Percentiles rank a stretch among this genome's conserved stretches.
These are phyloP conservation scores for Spinibarbus caldwelli DNA, from an alignment of 2,797 vertebrate genomes.

Conservation along the genomic window DNA sequence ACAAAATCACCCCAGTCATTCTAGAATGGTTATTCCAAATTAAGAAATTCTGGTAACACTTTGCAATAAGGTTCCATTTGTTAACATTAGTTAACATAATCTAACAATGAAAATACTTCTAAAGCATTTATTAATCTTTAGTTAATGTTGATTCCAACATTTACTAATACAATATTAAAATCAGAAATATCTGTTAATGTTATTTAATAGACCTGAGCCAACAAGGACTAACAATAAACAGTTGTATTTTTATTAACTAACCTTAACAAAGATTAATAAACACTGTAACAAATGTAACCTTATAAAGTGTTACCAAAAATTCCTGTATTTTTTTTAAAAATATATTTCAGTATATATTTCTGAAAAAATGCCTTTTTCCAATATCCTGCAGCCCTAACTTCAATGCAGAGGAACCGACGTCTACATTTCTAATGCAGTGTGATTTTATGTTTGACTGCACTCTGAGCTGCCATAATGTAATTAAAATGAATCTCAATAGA, in stretches of 20 bases:
- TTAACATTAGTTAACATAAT: background rate
- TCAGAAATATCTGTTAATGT: background rate
- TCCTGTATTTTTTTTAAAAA: too few relatives aligned
- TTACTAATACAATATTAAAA: background rate
- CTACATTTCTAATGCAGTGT: conserved; percentile 23
- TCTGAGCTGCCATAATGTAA: conserved; percentile 9
- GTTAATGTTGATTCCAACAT: background rate
- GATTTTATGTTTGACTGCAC: conserved; percentile 6
- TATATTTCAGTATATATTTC: background rate
- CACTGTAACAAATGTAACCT: background rate
- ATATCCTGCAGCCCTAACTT: background rate
- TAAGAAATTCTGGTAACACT: background rate
- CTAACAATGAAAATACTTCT: background rate
- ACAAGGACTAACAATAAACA: background rate
- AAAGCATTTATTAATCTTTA: background rate
- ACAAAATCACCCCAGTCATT: background rate
- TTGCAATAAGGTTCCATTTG: background rate
- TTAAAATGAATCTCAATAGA: conserved; percentile 23
- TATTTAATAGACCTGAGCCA: background rate
- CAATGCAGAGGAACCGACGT: background rate
- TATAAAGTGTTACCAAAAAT: background rate
- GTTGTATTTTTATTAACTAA: background rate
- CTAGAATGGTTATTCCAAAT: background rate
- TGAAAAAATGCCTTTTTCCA: background rate
- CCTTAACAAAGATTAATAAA: background rate